These are phyloP conservation scores for Stenopsyche tienmushanensis DNA, from an alignment of 1,140 invertebrate genomes.

Conservation along the genomic window DNA sequence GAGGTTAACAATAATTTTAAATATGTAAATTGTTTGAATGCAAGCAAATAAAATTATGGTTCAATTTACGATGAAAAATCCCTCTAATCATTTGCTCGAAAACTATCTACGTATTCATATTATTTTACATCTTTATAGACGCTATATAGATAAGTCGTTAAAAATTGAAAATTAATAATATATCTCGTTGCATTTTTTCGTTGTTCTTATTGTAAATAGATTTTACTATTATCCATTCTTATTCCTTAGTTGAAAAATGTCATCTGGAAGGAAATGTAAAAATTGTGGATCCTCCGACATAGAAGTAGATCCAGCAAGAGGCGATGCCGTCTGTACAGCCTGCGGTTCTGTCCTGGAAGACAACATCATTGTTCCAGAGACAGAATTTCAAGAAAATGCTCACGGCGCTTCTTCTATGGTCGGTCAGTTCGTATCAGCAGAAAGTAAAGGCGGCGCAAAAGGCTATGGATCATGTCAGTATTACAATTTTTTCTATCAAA, in stretches of 20 bases:
- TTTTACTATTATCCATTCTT: not conserved
- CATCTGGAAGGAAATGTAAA: constrained; percentile 74
- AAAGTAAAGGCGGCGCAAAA: constrained; percentile 78
- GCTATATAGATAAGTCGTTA: too few relatives aligned
- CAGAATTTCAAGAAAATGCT: constrained; percentile 92
- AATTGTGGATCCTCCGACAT: constrained; percentile 94
- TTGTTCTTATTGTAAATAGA: too few relatives aligned
- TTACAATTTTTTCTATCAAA: constrained; percentile 2
- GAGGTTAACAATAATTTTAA: too few relatives aligned
- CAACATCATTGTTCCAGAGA: constrained; percentile 93
- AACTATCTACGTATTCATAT: too few relatives aligned
- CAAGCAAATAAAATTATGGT: too few relatives aligned
- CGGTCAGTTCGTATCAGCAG: constrained; percentile 89
- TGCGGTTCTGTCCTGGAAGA: constrained; percentile 96
- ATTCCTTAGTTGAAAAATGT: constrained; percentile 26
- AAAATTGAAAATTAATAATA: too few relatives aligned
- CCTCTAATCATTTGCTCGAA: too few relatives aligned
- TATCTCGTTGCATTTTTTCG: too few relatives aligned
- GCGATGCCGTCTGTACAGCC: constrained; percentile 93
- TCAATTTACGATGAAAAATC: too few relatives aligned
- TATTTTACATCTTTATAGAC: too few relatives aligned
- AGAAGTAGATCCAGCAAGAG: constrained; percentile 87
- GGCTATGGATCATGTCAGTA: constrained; percentile 69
- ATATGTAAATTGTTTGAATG: too few relatives aligned
- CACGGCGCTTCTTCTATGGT: constrained; percentile 84